Evolutionary conservation across 2,113 vertebrate species (phyloP), one percentile per base, ranked within the genome.

Genomic region (Toxotes chatareus): DNA sequence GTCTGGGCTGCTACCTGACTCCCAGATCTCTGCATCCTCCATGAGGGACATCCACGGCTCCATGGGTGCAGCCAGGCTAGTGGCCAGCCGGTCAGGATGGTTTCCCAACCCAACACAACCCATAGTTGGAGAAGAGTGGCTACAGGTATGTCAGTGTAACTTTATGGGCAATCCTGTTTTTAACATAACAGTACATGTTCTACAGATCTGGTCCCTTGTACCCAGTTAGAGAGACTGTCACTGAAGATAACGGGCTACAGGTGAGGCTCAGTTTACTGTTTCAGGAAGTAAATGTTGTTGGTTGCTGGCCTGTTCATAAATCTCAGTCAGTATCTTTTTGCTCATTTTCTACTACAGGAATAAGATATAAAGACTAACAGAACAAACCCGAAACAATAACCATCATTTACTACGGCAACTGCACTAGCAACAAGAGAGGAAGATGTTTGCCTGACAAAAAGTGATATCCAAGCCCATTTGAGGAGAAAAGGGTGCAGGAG

Each of bases 51-150:
- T 99, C 53, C 97, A 99, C 64, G 98, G 98, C 95, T 96, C 95
- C 69, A 96, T 97, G 86, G 97, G 97, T 3, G 94, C 96, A 0
- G 97, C 98, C 38, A 96, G 98, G 46, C 94, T 99, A 79, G 96
- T 99, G 87, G 98, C 97, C 94, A 98, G 98, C 90, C 96, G 97
- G 38, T 98, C 97, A 0, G 98, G 98, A 27, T 99, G 98, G 98
- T 99, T 98, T 86, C 97, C 98, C 0, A 96, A 94, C 27, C 87
- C 96, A 6, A 95, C 97, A 0, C 96, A 98, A 73, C 96, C 97
- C 4, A 95, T 97, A 79, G 96, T 96, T 0, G 97, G 97, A 3
- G 97, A 98, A 64, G 98, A 99, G 84, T 99, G 98, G 98, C 94
- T 99, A 16, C 98, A 99, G 89, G 93, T 91, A 57, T 5, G 11